Evolutionary conservation across 2,888 invertebrate genomes (phyloP).

Genomic region (Palloptera scutellata): DNA sequence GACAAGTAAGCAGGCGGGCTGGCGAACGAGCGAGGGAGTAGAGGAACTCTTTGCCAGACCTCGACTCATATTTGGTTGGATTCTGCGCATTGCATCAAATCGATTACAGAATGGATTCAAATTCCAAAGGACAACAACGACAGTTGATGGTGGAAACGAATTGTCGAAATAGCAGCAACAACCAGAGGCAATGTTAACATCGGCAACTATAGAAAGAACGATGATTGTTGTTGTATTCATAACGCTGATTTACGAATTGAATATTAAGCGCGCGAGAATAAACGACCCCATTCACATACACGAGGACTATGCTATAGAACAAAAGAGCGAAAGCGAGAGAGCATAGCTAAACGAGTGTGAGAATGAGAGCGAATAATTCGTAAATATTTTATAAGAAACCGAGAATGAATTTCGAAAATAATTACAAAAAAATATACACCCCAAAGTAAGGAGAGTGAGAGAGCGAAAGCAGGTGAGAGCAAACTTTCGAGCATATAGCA

Average conservation of each 20-base stretch:
- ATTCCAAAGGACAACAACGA: conserved; percentile 39
- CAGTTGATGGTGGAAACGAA: conserved; percentile 33
- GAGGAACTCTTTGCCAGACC: not conserved
- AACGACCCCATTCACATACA: no score
- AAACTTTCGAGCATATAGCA: not conserved
- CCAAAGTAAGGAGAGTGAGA: not conserved
- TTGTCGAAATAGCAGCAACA: conserved; percentile 25
- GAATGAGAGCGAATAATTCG: conserved; percentile 56
- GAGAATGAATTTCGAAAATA: conserved; percentile 16
- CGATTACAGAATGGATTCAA: conserved; percentile 47
- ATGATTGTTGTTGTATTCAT: conserved; percentile 22
- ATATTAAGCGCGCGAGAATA: not conserved
- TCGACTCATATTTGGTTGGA: conserved; percentile 36
- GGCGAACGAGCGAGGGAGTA: not conserved
- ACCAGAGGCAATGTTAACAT: conserved; percentile 10
- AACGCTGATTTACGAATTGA: conserved; percentile 15
- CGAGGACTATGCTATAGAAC: not conserved
- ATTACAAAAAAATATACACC: not conserved
- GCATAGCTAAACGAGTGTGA: conserved; percentile 34
- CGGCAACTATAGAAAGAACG: not conserved
- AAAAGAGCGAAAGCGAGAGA: conserved; percentile 16
- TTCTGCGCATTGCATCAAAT: conserved; percentile 55
- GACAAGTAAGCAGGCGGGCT: not conserved
- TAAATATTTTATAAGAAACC: conserved; percentile 54
- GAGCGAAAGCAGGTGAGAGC: not conserved